Evolutionary conservation across 2,888 invertebrate genomes (phyloP).

Genomic region (Thymelicus acteon): DNA sequence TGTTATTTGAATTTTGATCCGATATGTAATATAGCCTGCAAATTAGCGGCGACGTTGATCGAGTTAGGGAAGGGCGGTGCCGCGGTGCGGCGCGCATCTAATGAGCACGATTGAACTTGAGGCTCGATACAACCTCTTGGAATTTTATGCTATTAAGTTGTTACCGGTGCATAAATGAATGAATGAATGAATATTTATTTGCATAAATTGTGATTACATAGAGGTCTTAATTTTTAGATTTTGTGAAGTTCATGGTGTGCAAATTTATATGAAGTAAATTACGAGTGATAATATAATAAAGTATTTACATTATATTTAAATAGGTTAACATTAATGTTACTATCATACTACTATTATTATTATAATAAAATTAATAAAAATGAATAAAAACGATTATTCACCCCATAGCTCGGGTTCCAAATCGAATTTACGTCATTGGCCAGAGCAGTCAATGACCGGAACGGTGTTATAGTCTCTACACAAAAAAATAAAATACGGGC

Average conservation of each 20-base stretch:
- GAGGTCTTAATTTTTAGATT: too few species aligned
- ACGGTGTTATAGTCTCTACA: neutral
- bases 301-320: too few species aligned
- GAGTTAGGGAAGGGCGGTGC: conserved; percentile 27
- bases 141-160: neutral
- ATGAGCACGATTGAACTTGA: conserved; percentile 15
- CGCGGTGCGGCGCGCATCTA: neutral
- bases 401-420: neutral
- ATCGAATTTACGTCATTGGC: neutral
- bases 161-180: too few species aligned
- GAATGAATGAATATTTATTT: too few species aligned
- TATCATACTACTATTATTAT: too few species aligned
- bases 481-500: too few species aligned
- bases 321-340: too few species aligned
- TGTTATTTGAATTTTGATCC: conserved; percentile 37
- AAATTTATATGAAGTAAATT: too few species aligned
- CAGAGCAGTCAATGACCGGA: neutral
- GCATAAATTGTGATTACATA: too few species aligned
- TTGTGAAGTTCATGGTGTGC: too few species aligned
- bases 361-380: too few species aligned
- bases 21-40: conserved; percentile 27
- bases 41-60: conserved; percentile 32
- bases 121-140: neutral
- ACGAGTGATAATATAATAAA: too few species aligned
- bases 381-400: neutral